Base-by-base conservation (phyloP, 2,888 invertebrate genomes). In the Eupithecia centaureata region DNA sequence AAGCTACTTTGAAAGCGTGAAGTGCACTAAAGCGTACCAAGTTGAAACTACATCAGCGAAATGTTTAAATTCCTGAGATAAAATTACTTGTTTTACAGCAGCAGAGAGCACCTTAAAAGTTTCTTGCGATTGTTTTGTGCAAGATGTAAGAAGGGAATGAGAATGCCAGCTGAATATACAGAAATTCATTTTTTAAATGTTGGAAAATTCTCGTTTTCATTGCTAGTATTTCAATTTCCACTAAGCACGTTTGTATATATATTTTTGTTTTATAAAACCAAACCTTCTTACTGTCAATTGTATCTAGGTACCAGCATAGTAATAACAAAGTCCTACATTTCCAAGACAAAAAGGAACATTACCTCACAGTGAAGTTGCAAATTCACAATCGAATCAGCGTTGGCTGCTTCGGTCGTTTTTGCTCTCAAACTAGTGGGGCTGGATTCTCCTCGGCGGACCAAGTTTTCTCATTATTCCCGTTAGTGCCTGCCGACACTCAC, bases 401-500 rank as follows among this genome's bases (percentile, higher is more conserved):
- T 78, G 76, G 80, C 77, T 80, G 82, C 80, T 81, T 75, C 74
- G 77, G 71, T 75, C 76, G 83, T 82, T 82, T 81, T 84, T 81
- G 78, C 79, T 75, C 74, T 72, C 75, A 75, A 78, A 75, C 76
- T 77, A 78, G 75, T 73, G 74, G 68, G 76, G 75, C 78, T 79
- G 81, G 79, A 80, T 83, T 80, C 82, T 81, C 78, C 82, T 81
- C 78, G 77, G 78, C 80, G 80, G 86, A 77, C 80, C 85, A 92
- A 92, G 90, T 92, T 92, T 91, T 90, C 91, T 92, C 92, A 92
- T 92, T 91, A 92, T 83, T 84, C 82, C 83, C 84, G 81, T 86
- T 85, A 87, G 83, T 84, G 81, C 82, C 78, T 81, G 79, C 82
- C 83, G 80, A 81, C 82, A 82, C 85, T 86, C 81, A 81, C 82